phyloP scores from a whole-genome alignment of 2,888 invertebrate species.

The Pollenia angustigena region DNA sequence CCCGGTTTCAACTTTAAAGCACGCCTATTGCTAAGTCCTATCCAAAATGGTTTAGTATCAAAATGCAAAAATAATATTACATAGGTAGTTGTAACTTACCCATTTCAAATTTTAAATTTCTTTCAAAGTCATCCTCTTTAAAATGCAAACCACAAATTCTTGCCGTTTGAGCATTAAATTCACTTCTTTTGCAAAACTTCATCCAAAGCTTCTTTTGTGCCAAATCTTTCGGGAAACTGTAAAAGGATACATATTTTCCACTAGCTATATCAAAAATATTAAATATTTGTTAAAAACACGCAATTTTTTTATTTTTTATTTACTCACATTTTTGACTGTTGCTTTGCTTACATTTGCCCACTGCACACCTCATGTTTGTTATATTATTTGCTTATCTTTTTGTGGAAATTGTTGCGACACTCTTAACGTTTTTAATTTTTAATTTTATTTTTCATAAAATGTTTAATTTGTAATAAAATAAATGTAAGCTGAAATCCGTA shows the following conservation, averaged over 20 bases:
- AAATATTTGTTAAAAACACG: slow-evolving; percentile 23
- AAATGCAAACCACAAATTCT: slow-evolving; percentile 46
- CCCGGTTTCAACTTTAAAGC: slow-evolving; percentile 38
- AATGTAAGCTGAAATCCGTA: no score
- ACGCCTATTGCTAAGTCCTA: slow-evolving; percentile 47
- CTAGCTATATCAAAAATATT: slow-evolving; percentile 7
- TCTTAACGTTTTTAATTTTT: no score
- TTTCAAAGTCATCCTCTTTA: slow-evolving; percentile 49
- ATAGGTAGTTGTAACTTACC: slow-evolving; percentile 19
- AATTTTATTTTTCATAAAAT: no score
- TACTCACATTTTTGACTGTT: slow-evolving; percentile 29
- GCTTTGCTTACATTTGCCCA: slow-evolving; percentile 24
- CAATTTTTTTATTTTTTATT: not conserved
- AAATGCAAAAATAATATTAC: slow-evolving; percentile 23
- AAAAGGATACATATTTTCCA: slow-evolving; percentile 11
- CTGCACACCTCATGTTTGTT: slow-evolving; percentile 10
- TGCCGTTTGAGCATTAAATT: slow-evolving; percentile 1
- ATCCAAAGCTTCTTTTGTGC: slow-evolving; percentile 29
- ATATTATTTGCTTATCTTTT: not conserved
- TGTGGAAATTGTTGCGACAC: no score
- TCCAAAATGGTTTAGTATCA: slow-evolving; percentile 19
- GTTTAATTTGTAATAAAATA: no score
- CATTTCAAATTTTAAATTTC: slow-evolving; percentile 39
- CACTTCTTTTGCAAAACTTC: slow-evolving; percentile 9
- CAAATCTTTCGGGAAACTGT: slow-evolving; percentile 36